Conservation (phyloP, 2,797 vertebrate species). For the Poecilia wingei region DNA sequence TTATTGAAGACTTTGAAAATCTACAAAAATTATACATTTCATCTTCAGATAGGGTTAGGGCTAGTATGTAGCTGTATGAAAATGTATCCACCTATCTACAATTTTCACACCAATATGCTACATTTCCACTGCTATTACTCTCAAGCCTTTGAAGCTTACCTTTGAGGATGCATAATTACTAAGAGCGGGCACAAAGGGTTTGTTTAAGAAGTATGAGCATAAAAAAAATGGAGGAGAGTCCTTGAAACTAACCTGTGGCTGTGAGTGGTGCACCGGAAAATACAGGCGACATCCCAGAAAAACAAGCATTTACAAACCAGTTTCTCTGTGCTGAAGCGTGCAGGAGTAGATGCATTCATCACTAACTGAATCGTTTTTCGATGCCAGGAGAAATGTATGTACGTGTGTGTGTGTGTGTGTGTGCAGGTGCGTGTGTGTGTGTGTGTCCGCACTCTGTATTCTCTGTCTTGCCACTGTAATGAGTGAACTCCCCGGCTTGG, state of each 20-base stretch:
- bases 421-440: slow-evolving; percentile 11
- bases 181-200: neutral
- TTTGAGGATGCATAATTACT: neutral
- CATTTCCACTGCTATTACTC: neutral
- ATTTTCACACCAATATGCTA: neutral
- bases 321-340: slow-evolving; percentile 10
- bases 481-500: slow-evolving; percentile 45
- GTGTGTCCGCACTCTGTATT: slow-evolving; percentile 17
- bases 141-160: neutral
- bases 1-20: neutral
- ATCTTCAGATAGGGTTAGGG: neutral
- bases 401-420: slow-evolving; percentile 1
- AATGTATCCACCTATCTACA: neutral
- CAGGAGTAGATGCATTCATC: slow-evolving; percentile 19
- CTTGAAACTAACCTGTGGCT: neutral
- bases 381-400: neutral
- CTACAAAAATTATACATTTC: neutral
- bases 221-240: neutral
- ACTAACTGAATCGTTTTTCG: neutral
- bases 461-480: slow-evolving; percentile 43
- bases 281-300: neutral
- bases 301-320: slow-evolving; percentile 28
- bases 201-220: neutral
- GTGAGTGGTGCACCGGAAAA: neutral
- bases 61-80: neutral